Conservation (phyloP, 2,797 vertebrate species). For the Hoplostethus atlanticus region DNA sequence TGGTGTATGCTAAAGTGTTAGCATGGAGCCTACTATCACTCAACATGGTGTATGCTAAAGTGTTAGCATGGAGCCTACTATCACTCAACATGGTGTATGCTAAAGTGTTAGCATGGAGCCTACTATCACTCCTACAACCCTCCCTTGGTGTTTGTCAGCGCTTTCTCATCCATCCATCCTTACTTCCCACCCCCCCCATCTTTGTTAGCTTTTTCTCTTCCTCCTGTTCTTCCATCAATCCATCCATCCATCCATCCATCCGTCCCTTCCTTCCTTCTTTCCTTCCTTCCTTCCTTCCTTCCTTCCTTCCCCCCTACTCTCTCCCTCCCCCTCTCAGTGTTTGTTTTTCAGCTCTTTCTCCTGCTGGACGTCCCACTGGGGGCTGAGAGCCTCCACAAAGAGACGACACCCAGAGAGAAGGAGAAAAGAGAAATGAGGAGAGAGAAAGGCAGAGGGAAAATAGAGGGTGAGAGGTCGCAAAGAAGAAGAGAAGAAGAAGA, state of each 20-base stretch:
- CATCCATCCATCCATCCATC: neutral
- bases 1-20: too few relatives aligned
- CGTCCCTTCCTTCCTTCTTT: neutral
- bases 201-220: neutral
- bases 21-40: too few relatives aligned
- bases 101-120: too few relatives aligned
- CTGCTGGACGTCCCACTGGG: slow-evolving; percentile 65
- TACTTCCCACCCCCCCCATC: neutral
- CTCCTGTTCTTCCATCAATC: neutral
- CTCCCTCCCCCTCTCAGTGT: slow-evolving; percentile 54
- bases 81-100: too few relatives aligned
- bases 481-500: slow-evolving; percentile 50
- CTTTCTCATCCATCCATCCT: neutral
- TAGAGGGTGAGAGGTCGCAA: slow-evolving; percentile 75
- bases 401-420: slow-evolving; percentile 69
- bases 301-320: slow-evolving; percentile 33
- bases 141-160: too few relatives aligned
- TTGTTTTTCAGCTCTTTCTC: slow-evolving; percentile 69
- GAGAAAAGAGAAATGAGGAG: slow-evolving; percentile 66
- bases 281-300: slow-evolving; percentile 29
- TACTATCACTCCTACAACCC: neutral
- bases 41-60: too few relatives aligned
- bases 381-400: slow-evolving; percentile 73
- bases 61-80: too few relatives aligned
- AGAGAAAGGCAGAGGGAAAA: slow-evolving; percentile 65